Evolutionary conservation across 2,797 vertebrate genomes (phyloP).

Genomic region (Choloepus didactylus): DNA sequence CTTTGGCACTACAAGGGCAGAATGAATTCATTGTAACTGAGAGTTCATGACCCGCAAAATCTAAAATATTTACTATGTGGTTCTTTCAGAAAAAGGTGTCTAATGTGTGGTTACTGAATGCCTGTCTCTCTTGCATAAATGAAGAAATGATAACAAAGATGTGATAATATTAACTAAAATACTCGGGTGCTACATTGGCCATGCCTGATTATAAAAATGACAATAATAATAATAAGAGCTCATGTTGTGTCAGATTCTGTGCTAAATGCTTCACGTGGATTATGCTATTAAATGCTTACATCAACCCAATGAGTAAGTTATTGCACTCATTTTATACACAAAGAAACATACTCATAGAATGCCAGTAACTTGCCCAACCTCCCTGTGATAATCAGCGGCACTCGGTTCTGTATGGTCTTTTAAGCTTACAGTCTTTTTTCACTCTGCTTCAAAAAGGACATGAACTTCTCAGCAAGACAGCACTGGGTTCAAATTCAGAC

Average conservation of each 20-base stretch:
- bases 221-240: accelerated
- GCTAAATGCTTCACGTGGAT: too few species aligned
- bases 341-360: background rate
- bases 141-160: background rate
- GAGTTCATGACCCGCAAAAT: too few species aligned
- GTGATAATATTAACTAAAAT: too few species aligned
- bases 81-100: too few species aligned
- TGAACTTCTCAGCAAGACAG: background rate
- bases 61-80: too few species aligned
- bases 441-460: background rate
- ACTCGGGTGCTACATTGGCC: background rate
- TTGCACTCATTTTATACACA: background rate
- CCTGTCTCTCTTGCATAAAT: background rate
- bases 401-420: background rate
- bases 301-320: background rate
- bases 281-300: too few species aligned
- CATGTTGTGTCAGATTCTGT: background rate
- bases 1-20: too few species aligned
- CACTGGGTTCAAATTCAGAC: background rate
- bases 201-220: background rate
- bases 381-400: background rate
- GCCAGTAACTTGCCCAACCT: background rate
- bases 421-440: background rate
- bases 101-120: background rate
- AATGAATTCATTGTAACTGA: too few species aligned